phyloP scores from a whole-genome alignment of 2,797 vertebrate species.

The Pristis pectinata region DNA sequence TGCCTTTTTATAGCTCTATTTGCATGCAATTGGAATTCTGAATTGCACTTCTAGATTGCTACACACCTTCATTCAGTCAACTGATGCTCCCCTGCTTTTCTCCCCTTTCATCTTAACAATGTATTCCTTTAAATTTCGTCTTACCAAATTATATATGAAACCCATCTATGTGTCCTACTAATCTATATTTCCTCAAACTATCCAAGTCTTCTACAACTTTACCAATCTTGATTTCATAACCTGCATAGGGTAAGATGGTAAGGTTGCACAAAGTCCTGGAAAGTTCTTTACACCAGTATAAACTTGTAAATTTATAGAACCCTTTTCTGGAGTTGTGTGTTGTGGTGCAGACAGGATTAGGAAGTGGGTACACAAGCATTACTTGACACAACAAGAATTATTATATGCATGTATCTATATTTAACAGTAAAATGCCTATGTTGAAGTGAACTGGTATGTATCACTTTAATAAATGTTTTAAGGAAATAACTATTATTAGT shows the following conservation, averaged over 20 bases:
- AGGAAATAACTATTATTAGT: too few species aligned
- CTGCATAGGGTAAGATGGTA: neutral
- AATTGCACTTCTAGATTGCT: neutral
- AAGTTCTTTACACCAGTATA: neutral
- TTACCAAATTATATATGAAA: neutral
- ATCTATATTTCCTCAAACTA: neutral
- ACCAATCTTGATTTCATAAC: neutral
- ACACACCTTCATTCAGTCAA: neutral
- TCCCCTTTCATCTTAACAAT: too few species aligned
- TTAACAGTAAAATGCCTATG: neutral
- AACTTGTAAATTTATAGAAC: neutral
- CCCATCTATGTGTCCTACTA: neutral
- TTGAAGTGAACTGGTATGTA: neutral
- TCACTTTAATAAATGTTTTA: too few species aligned
- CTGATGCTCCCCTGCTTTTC: neutral
- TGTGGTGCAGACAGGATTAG: neutral
- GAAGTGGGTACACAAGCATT: neutral
- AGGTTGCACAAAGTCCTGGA: neutral
- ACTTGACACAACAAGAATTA: neutral
- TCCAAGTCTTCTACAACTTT: neutral
- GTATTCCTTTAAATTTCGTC: too few species aligned
- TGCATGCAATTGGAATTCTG: neutral
- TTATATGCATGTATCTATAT: neutral
- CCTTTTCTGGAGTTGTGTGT: neutral
- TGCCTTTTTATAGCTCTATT: too few species aligned